These are phyloP conservation scores for Anguilla rostrata DNA, from an alignment of 2,113 vertebrate species.

Conservation along the genomic window DNA sequence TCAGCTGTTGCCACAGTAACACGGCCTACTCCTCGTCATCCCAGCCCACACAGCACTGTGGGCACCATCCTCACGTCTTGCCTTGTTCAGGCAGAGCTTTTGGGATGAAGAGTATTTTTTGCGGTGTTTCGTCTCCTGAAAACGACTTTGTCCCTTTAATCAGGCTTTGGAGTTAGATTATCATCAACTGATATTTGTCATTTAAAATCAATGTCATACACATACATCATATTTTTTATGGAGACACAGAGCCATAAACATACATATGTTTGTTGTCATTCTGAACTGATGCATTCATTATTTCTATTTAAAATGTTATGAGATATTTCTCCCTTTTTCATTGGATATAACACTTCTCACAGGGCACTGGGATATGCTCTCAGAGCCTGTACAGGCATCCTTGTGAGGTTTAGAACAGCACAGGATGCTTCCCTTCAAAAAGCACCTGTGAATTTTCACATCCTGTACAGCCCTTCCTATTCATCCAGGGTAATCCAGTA, in stretches of 20 bases:
- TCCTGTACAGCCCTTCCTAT: conserved; percentile 48
- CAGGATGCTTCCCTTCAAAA: background rate
- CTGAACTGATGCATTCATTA: background rate
- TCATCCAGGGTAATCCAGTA: conserved; percentile 55
- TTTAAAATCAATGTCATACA: background rate
- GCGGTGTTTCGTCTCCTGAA: background rate
- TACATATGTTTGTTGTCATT: conserved; percentile 19
- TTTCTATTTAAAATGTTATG: background rate
- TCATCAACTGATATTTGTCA: conserved; percentile 5
- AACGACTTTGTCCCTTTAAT: background rate
- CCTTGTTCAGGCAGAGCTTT: background rate
- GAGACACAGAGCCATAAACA: background rate
- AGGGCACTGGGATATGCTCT: background rate
- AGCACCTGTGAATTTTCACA: background rate
- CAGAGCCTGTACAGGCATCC: background rate
- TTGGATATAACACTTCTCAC: background rate
- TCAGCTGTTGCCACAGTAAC: conserved; percentile 11
- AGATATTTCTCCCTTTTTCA: background rate
- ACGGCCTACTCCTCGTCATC: conserved; percentile 17
- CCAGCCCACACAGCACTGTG: conserved; percentile 4
- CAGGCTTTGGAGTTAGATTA: background rate
- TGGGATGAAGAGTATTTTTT: background rate
- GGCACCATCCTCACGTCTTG: background rate
- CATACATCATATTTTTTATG: background rate
- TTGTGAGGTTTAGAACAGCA: background rate